Base-by-base conservation (phyloP, 2,113 vertebrate species). In the Calonectris borealis region DNA sequence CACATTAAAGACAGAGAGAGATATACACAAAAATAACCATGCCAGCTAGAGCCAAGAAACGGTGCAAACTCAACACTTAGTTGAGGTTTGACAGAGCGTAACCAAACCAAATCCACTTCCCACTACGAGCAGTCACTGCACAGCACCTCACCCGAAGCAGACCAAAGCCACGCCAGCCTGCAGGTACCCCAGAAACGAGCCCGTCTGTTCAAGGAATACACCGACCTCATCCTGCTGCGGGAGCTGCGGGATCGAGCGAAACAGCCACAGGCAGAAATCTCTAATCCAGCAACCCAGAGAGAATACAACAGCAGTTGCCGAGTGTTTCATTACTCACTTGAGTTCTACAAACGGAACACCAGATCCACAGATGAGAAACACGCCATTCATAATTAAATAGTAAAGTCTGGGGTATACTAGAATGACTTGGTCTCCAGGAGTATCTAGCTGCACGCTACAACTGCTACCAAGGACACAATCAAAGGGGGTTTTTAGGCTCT, bases 161-260 rank as follows among this genome's bases (percentile, higher is more conserved):
- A 46, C 12, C n/a, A 65, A 38, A 86, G 54, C 62, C 46, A 8
- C 5, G 0, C 20, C 60, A 68, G 76, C 34, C 27, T 9, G 1
- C 27, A 17, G 54, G 61, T 31, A 10, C 5, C 10, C 40, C 64
- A 73, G 61, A 16, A 48, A 55, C 0, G 1, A 81, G 73, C 36
- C 54, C 31, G 2, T 22, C 4, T 21, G 13, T 1, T 31, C 2
- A 0, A 8, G 65, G 52, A 64, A 71, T 1, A 16, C 3, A 0
- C 40, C 0, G 12, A 38, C n/a, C 62, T 77, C 62, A 54, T 12
- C 62, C 49, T 16, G 42, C 83, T 15, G 4, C 0, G 0, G 48
- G 40, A 79, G 85, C 77, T 5, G 15, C 0, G 0, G 51, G 65
- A 81, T 25, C 4, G 4, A 17, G 15, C 32, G 38, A 21, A 87